Base-by-base conservation (phyloP, 2,888 invertebrate species). In the Physocephala rufipes region DNA sequence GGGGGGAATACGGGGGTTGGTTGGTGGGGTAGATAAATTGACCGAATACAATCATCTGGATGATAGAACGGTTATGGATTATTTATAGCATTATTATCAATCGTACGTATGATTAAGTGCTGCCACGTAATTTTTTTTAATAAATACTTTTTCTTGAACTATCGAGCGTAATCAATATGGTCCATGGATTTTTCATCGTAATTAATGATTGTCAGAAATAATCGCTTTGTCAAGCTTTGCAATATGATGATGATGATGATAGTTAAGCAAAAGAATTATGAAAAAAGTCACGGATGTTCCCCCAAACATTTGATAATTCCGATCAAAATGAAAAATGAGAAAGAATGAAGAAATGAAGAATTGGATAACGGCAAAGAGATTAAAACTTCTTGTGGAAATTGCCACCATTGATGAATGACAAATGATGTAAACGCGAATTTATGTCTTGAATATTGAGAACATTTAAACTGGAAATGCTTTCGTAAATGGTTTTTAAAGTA, bases 181-280 rank as follows among this genome's bases (percentile, higher is more conserved):
- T n/a, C n/a, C n/a, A n/a, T 66, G 63, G 30, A 53, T 53, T 53
- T 36, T 3, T 36, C 13, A n/a, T 36, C 16, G 53, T 66, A 53
- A 66, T 66, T 51, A 53, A 66, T 66, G 65, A 53, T 28, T 66
- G 65, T 53, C 65, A 19, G 36, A 49, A 53, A 53, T 53, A 51
- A 66, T 30, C 63, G 36, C 43, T 59, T n/a, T 59, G 12, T 16
- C 9, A 63, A 13, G 2, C 51, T 16, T n/a, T 13, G n/a, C n/a
- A n/a, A 28, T 19, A 51, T 36, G 49, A n/a, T 49, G 49, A 15
- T n/a, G 30, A 51, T 36, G 49, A n/a, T 49, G 49, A 15, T n/a
- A 19, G n/a, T 49, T 49, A 13, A 2, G 49, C 49, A 19, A n/a
- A 49, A 49, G 49, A 49, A 49, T 9, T 7, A 15, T 49, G 49